A percentile compares a stretch with the other conserved stretches of the same genome.
Conservation (phyloP, 2,113 vertebrate genomes). For the Takifugu flavidus region DNA sequence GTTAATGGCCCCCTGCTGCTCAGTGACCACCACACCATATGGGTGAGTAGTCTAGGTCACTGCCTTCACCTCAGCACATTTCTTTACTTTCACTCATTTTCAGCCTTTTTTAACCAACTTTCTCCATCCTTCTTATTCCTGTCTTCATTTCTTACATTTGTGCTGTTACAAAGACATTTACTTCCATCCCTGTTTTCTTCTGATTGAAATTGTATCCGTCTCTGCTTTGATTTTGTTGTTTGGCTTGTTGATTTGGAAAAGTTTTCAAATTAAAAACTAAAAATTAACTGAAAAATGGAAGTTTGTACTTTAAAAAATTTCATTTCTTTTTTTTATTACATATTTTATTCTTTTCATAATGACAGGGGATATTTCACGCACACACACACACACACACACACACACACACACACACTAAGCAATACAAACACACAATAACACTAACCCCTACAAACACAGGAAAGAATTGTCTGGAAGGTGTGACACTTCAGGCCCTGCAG, state of each 20-base stretch:
- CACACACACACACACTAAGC: neutral
- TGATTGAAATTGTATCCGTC: neutral
- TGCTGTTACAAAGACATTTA: too few species aligned
- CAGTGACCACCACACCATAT: constrained; percentile 55
- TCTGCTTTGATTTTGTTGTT: too few species aligned
- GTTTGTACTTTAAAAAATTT: too few species aligned
- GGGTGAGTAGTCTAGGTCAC: constrained; percentile 67
- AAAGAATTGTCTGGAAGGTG: neutral
- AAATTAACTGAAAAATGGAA: too few species aligned
- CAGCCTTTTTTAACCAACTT: constrained; percentile 20
- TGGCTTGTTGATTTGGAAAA: too few species aligned
- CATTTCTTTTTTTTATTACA: too few species aligned
- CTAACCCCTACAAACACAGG: neutral
- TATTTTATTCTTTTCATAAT: too few species aligned
- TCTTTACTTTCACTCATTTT: constrained; percentile 18
- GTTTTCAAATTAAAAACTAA: too few species aligned
- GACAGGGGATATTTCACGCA: too few species aligned
- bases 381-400: neutral
- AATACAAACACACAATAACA: neutral
- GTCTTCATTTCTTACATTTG: neutral
- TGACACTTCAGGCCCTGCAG: neutral
- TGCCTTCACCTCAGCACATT: constrained; percentile 62
- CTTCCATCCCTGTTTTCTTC: neutral
- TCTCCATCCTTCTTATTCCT: neutral
- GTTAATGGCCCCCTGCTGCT: constrained; percentile 35